Evolutionary conservation across 1,140 invertebrate species (phyloP).

Genomic region (Ectropis grisescens): DNA sequence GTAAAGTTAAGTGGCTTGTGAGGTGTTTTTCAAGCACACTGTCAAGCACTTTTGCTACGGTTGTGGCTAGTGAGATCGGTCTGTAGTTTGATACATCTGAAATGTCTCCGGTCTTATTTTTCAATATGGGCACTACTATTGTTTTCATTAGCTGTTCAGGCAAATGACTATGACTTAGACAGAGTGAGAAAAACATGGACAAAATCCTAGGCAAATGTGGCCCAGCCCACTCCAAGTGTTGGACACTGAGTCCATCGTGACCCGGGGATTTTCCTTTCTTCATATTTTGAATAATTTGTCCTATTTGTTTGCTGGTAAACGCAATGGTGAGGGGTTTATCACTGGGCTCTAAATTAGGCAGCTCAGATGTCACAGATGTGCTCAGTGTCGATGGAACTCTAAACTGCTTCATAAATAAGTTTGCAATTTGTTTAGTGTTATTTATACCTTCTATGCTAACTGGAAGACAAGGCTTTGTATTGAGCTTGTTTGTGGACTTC

Average conservation of each 20-base stretch:
- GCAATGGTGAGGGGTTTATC: background rate
- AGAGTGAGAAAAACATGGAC: slow-evolving; percentile 6
- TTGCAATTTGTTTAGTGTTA: slow-evolving; percentile 3
- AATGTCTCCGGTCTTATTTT: too few species aligned
- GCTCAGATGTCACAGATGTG: too few species aligned
- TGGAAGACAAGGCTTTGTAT: slow-evolving; percentile 5
- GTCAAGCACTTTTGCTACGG: slow-evolving; percentile 11
- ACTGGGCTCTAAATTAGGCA: background rate
- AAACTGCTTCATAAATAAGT: background rate
- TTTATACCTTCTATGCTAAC: slow-evolving; percentile 7
- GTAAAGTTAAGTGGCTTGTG: background rate
- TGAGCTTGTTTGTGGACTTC: slow-evolving; percentile 10
- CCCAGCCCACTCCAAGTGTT: slow-evolving; percentile 9
- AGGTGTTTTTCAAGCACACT: background rate
- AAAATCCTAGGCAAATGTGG: slow-evolving; percentile 8
- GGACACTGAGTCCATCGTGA: slow-evolving; percentile 11
- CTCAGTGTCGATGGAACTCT: background rate
- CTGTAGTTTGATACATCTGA: too few species aligned
- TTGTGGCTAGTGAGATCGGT: too few species aligned
- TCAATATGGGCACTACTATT: too few species aligned
- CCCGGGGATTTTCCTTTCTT: background rate
- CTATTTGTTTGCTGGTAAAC: background rate
- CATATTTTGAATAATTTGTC: background rate
- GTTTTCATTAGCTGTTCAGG: slow-evolving; percentile 4
- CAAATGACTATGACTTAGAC: slow-evolving; percentile 8